phyloP scores from a whole-genome alignment of 2,113 vertebrate species.

The Podarcis muralis region DNA sequence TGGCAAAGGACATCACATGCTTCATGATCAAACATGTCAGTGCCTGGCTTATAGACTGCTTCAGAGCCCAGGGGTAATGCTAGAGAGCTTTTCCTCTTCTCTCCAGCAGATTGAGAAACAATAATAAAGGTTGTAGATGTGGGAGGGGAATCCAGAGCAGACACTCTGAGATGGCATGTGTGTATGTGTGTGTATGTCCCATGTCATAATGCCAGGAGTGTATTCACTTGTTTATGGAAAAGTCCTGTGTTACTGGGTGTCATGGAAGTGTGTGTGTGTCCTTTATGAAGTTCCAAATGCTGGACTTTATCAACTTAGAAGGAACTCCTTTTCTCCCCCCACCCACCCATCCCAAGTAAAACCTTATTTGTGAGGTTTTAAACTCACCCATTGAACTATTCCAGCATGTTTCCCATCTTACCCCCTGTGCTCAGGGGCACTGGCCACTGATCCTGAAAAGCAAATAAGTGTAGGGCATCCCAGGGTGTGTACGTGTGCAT shows the following conservation, averaged over 20 bases:
- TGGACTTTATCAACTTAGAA: neutral
- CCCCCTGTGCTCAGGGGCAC: neutral
- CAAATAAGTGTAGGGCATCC: conserved; percentile 56
- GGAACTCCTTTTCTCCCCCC: no score
- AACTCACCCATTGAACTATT: neutral
- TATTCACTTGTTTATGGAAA: neutral
- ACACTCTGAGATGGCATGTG: neutral
- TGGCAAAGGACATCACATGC: neutral
- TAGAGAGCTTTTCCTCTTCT: neutral
- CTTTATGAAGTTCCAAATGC: neutral
- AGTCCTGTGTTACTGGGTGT: neutral
- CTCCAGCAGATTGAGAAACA: neutral
- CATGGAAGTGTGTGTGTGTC: neutral
- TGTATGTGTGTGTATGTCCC: rapidly evolving
- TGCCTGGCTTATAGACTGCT: neutral
- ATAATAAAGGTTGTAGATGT: neutral
- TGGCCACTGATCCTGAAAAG: neutral
- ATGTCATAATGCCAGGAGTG: rapidly evolving
- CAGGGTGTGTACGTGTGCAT: conserved; percentile 33
- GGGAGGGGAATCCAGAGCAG: neutral
- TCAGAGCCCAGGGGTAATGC: neutral
- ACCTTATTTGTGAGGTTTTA: neutral
- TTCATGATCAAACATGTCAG: neutral
- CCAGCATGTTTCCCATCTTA: neutral
- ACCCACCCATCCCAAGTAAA: neutral